These are phyloP conservation scores for Trialeurodes vaporariorum DNA, from an alignment of 1,140 invertebrate genomes.

Conservation along the genomic window DNA sequence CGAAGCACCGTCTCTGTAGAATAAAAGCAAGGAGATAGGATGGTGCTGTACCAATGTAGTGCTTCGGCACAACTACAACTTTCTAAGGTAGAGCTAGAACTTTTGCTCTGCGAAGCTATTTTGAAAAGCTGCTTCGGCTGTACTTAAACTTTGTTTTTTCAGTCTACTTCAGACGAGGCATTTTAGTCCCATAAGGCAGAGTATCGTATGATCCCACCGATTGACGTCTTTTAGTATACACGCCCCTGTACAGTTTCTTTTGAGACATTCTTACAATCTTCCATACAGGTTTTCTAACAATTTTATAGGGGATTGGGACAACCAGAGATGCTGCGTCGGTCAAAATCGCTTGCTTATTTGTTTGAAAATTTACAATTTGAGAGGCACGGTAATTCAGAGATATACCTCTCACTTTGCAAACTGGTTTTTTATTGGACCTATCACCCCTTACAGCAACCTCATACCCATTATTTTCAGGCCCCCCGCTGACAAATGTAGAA, in stretches of 20 bases:
- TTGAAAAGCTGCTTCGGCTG: too few species aligned
- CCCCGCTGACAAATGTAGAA: slow-evolving; percentile 24
- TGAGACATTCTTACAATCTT: background rate
- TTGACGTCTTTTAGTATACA: background rate
- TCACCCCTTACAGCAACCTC: slow-evolving; percentile 12
- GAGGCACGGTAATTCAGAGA: slow-evolving; percentile 19
- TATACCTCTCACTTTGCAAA: slow-evolving; percentile 24
- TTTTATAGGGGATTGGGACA: background rate
- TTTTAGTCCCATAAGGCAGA: background rate
- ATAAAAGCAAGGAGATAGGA: too few species aligned
- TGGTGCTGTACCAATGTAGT: too few species aligned
- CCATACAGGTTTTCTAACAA: background rate
- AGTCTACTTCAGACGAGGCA: too few species aligned
- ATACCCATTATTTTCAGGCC: slow-evolving; percentile 29
- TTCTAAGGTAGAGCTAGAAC: too few species aligned
- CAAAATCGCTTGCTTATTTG: slow-evolving; percentile 13
- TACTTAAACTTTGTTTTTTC: too few species aligned
- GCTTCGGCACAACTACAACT: too few species aligned
- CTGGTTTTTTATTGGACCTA: slow-evolving; percentile 4
- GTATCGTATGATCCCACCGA: background rate
- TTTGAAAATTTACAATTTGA: slow-evolving; percentile 22
- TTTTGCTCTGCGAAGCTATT: too few species aligned
- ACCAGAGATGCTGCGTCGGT: background rate
- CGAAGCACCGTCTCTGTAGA: too few species aligned
- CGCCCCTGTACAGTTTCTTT: background rate